Base-by-base conservation (phyloP, 64 coral and sea anemone species). In the Astreopora myriophthalma region DNA sequence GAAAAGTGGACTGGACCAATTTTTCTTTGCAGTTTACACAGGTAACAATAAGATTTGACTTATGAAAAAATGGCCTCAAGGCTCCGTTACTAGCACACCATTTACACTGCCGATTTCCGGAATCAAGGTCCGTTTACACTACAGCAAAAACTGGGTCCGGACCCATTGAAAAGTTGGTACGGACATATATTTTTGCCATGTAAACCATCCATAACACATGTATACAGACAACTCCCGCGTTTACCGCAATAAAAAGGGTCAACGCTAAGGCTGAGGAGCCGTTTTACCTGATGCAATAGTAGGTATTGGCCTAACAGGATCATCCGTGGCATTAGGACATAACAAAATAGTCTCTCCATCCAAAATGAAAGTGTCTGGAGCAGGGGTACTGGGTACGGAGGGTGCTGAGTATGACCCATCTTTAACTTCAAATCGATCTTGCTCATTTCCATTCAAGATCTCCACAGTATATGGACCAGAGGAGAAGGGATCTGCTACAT, bases 341-440 rank as follows among this genome's bases (percentile, higher is more conserved):
- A 97, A 69, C 26, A 80, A 73, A 34, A 97, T 79, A 11, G 95
- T 87, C 76, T 97, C 92, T 66, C 95, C 95, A 46, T 97, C 89
- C 79, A 85, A 69, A 10, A 49, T 84, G 36, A 97, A 97, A 9
- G 81, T 90, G 74, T 63, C 74, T 26, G 90, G 93, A 14, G 79
- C 49, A 34, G 85, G 86, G 4, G 87, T 92, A 30, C 39, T 69
- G n/a, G 90, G 90, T 3, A 93, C 32, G 13, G 79, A 88, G 0
- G 92, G 91, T 37, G 84, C 34, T 74, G 49, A 68, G 49, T 97
- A 97, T 1, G 71, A 38, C 9, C 88, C 92, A 74, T 39, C 34
- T 38, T 83, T 60, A 22, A 97, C 67, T 40, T 93, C 88, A 80
- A 94, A 97, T 2, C 95, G 78, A 29, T 88, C 62, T 80, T 97